Evolutionary conservation across 1,140 invertebrate species (phyloP).

Genomic region (Brachionus calyciflorus): DNA sequence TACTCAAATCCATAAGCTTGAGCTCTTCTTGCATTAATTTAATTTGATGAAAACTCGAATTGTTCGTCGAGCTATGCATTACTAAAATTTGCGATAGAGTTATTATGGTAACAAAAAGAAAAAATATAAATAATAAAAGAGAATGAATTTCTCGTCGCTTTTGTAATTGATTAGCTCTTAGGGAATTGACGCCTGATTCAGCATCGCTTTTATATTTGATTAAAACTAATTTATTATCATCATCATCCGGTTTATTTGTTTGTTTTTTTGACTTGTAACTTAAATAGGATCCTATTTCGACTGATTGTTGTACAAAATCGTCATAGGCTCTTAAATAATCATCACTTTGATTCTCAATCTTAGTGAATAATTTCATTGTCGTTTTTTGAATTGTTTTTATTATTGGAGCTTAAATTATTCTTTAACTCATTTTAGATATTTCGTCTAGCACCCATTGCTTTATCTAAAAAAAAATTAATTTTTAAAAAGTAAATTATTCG

Average conservation of each 20-base stretch:
- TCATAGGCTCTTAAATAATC: background rate
- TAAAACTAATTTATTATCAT: background rate
- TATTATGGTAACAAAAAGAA: constrained; percentile 42
- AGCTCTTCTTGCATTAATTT: constrained; percentile 44
- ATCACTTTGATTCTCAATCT: background rate
- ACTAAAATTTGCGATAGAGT: constrained; percentile 45
- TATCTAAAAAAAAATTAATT: too few species aligned
- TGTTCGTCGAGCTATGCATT: constrained; percentile 30
- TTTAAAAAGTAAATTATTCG: too few species aligned
- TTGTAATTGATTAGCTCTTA: constrained; percentile 3
- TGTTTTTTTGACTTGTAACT: background rate
- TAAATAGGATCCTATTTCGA: background rate
- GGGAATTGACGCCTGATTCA: background rate
- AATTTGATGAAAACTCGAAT: constrained; percentile 42
- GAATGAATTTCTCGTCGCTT: constrained; percentile 37
- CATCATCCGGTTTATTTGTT: background rate
- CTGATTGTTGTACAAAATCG: constrained; percentile 12
- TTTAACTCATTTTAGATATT: too few species aligned
- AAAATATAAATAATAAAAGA: constrained; percentile 33
- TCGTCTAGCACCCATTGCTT: too few species aligned
- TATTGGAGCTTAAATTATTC: too few species aligned
- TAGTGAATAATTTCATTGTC: too few species aligned
- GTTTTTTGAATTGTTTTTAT: too few species aligned
- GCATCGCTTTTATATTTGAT: constrained; percentile 16
- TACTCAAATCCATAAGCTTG: constrained; percentile 41